These are phyloP conservation scores for Poecilus cupreus DNA, from an alignment of 2,888 invertebrate genomes.

Conservation along the genomic window DNA sequence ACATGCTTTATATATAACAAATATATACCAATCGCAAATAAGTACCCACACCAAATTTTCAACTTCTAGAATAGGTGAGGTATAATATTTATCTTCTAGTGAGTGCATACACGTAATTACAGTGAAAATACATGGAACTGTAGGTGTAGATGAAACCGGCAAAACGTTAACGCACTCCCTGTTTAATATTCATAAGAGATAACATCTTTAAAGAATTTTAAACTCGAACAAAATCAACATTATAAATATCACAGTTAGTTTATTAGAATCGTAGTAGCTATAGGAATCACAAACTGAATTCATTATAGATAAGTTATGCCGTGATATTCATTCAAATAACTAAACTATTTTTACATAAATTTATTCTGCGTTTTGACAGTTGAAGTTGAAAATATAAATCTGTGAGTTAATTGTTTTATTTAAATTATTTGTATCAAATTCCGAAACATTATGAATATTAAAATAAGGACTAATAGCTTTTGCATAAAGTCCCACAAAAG, in stretches of 20 bases:
- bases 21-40: too few species aligned
- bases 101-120: not conserved
- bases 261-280: slow-evolving; percentile 23
- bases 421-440: not conserved
- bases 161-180: slow-evolving; percentile 37
- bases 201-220: slow-evolving; percentile 40
- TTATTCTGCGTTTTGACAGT: not conserved
- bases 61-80: too few species aligned
- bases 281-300: slow-evolving; percentile 28
- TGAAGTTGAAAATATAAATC: not conserved
- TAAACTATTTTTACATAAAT: not conserved
- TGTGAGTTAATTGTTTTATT: slow-evolving; percentile 11
- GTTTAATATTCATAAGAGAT: slow-evolving; percentile 40
- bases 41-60: too few species aligned
- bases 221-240: slow-evolving; percentile 38
- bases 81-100: too few species aligned
- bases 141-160: slow-evolving; percentile 10
- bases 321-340: slow-evolving; percentile 15
- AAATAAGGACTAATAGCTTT: too few species aligned
- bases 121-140: slow-evolving; percentile 12
- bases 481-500: too few species aligned
- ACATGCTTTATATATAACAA: too few species aligned
- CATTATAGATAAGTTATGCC: slow-evolving; percentile 22
- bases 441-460: too few species aligned
- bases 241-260: slow-evolving; percentile 36